Percentiles rank a stretch among this genome's conserved stretches.
These are phyloP conservation scores for Agrenia bidenticulata DNA, from an alignment of 2,888 invertebrate species.

Conservation along the genomic window DNA sequence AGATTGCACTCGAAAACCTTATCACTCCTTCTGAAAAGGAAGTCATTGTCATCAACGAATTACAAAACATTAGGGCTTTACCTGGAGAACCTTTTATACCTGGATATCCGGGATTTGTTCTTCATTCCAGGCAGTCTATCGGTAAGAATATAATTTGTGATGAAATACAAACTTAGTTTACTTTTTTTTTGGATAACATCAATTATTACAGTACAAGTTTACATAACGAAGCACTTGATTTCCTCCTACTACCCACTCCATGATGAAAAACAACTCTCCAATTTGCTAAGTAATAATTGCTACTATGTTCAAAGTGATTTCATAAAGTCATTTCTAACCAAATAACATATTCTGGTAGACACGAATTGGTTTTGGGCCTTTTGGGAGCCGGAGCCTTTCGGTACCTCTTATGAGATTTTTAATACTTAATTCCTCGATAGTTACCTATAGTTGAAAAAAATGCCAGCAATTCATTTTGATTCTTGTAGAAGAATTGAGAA, in stretches of 20 bases:
- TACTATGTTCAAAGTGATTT: no score
- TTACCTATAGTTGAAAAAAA: no score
- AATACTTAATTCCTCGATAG: no score
- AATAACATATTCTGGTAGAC: no score
- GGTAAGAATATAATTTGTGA: neutral
- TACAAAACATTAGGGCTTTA: conserved; percentile 10
- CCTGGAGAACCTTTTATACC: conserved; percentile 31
- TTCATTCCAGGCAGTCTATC: conserved; percentile 26
- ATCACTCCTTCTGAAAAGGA: conserved; percentile 31
- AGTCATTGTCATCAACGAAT: conserved; percentile 32
- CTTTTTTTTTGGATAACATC: no score
- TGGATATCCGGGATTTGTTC: conserved; percentile 19
- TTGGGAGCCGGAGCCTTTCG: conserved; percentile 18
- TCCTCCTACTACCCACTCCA: conserved; percentile 29
- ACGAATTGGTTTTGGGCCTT: conserved; percentile 23
- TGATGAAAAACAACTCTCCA: conserved; percentile 15
- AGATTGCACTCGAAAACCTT: conserved; percentile 10
- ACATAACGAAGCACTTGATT: conserved; percentile 6
- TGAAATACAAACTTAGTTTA: neutral
- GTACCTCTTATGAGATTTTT: no score
- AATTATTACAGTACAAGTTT: conserved; percentile 18
- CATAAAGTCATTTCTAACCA: no score
- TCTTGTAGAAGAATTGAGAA: conserved; percentile 22
- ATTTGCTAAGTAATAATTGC: no score
- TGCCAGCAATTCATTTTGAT: no score